Evolutionary conservation across 2,888 invertebrate species (phyloP).

Genomic region (Drosophila neonasuta): DNA sequence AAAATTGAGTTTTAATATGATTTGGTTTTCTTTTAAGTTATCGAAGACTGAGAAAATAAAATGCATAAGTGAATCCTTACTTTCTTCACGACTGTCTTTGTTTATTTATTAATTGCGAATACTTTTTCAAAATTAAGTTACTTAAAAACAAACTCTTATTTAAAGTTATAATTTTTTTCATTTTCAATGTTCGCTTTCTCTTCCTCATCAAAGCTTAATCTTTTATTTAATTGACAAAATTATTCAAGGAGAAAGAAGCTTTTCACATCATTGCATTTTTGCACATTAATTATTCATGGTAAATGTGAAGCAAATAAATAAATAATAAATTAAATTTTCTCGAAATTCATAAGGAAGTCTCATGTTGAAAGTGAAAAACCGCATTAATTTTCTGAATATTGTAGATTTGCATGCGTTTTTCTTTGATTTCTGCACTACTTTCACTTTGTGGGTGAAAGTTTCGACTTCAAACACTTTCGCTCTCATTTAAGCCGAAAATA

Average conservation of each 20-base stretch:
- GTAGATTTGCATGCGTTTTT: conserved; percentile 57
- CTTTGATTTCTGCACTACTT: conserved; percentile 48
- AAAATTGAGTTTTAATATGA: too few species aligned
- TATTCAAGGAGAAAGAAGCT: neutral
- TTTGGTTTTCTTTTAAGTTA: too few species aligned
- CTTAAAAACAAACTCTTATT: too few species aligned
- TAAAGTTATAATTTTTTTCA: too few species aligned
- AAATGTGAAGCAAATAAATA: neutral
- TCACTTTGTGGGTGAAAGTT: conserved; percentile 71
- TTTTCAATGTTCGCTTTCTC: neutral
- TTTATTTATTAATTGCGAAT: too few species aligned
- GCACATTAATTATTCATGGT: neutral
- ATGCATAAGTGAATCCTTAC: too few species aligned
- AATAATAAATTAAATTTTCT: neutral
- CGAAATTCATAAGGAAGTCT: neutral
- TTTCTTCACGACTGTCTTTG: too few species aligned
- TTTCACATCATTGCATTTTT: neutral
- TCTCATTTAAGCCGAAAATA: conserved; percentile 28
- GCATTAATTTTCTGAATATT: conserved; percentile 6
- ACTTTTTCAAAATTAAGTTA: too few species aligned
- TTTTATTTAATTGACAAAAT: neutral
- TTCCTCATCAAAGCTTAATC: neutral
- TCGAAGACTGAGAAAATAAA: too few species aligned
- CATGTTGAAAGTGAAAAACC: neutral
- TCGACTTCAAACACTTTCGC: conserved; percentile 58